A percentile compares a stretch with the other conserved stretches of the same genome.
phyloP scores from a whole-genome alignment of 2,113 vertebrate genomes.

The Rhodinocichla rosea region DNA sequence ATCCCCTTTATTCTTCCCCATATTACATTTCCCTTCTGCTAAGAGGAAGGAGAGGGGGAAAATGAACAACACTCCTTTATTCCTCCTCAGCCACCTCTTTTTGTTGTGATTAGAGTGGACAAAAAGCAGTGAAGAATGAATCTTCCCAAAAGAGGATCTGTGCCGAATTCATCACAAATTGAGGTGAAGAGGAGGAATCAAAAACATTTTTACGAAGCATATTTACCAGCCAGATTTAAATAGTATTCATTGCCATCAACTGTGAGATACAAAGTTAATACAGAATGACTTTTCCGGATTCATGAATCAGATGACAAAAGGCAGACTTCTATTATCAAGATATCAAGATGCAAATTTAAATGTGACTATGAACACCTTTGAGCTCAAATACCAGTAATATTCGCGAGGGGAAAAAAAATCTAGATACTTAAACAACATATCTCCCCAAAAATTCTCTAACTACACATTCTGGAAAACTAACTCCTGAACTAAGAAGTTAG shows the following conservation, averaged over 20 bases:
- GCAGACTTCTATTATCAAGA: not conserved
- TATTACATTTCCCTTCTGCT: not conserved
- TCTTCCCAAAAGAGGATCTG: not conserved
- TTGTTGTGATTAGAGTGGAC: not conserved
- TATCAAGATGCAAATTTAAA: not conserved
- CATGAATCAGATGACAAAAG: not conserved
- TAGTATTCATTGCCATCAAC: rapidly evolving
- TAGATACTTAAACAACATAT: not conserved
- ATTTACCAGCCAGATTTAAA: not conserved
- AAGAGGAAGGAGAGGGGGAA: not conserved
- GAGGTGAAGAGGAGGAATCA: not conserved
- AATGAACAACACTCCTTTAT: not conserved
- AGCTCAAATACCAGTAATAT: not conserved
- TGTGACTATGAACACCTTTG: not conserved
- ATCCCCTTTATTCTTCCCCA: not conserved
- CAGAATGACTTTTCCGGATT: not conserved
- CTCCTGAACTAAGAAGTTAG: not conserved
- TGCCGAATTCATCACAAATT: not conserved
- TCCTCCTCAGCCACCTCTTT: not conserved
- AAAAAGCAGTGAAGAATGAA: not conserved
- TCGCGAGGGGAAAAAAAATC: rapidly evolving
- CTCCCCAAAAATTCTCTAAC: rapidly evolving
- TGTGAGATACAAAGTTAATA: not conserved
- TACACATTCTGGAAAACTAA: not conserved
- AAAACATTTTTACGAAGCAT: not conserved